Percentiles rank a stretch among this genome's conserved stretches.
Conservation (phyloP, 2,888 invertebrate genomes). For the Amphiduros pacificus region DNA sequence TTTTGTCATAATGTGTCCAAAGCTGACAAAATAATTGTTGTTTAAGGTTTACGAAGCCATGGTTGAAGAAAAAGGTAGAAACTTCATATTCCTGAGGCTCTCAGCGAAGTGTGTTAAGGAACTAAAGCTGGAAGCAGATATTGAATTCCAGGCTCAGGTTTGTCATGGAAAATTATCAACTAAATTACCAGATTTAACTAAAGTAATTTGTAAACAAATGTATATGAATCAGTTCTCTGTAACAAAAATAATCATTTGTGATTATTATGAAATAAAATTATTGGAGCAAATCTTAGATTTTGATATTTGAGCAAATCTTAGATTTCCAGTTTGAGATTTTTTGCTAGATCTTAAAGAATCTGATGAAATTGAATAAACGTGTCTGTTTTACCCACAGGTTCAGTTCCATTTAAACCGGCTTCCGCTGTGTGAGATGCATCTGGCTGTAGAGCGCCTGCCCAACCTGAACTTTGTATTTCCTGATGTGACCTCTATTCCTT, state of each 20-base stretch:
- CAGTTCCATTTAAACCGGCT: slow-evolving; percentile 81
- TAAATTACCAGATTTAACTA: no score
- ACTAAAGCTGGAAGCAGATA: slow-evolving; percentile 68
- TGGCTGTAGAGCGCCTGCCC: slow-evolving; percentile 76
- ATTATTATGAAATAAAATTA: no score
- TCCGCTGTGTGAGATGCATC: slow-evolving; percentile 83
- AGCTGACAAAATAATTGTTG: neutral
- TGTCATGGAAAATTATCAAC: no score
- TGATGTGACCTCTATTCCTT: slow-evolving; percentile 67
- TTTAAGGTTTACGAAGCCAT: slow-evolving; percentile 71
- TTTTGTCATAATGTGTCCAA: no score
- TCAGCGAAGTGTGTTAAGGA: slow-evolving; percentile 70
- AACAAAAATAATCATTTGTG: no score
- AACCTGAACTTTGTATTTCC: slow-evolving; percentile 76
- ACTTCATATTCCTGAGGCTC: slow-evolving; percentile 74
- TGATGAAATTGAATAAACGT: neutral
- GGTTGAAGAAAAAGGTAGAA: slow-evolving; percentile 80
- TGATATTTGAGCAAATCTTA: no score
- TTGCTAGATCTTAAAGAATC: no score
- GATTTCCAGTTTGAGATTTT: no score
- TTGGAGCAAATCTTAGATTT: no score
- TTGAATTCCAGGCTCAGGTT: no score
- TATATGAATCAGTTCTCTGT: no score
- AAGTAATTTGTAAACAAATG: no score
- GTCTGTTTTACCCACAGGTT: slow-evolving; percentile 55